Base-by-base conservation (phyloP, 2,797 vertebrate genomes). In the Myoxocephalus aenaeus region DNA sequence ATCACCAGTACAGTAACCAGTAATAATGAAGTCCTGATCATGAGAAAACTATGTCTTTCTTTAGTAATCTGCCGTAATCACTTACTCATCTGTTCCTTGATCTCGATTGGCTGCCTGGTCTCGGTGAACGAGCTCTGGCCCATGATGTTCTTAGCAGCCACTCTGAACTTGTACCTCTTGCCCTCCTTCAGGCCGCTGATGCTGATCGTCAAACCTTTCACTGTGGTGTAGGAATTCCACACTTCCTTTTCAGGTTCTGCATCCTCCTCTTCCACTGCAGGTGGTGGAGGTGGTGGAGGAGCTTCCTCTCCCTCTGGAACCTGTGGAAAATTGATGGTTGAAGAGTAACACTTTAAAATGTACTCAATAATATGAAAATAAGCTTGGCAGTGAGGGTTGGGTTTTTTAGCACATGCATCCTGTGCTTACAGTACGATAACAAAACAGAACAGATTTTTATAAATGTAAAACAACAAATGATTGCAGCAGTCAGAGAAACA, bases 21-120 rank as follows among this genome's bases (percentile, higher is more conserved):
- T 7, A 57, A 32, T 7, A 57, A 17, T 29, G 40, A 42, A 36
- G 4, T 27, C 7, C 20, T 59, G 5, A 54, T 40, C 15, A 34
- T 12, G 14, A 56, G 53, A 54, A 14, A 27, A 54, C 10, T 10
- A 42, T 42, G 12, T 42, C 11, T 42, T 42, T 51, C 10, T 46
- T 51, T 57, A 48, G 11, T 20, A 53, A 56, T 70, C 20, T 20
- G 32, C 34, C 0, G 15, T 58, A 18, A 25, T 2, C 69, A 96
- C 98, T 96, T 96, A 99, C 98, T 89, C 78, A 97, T 96, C 82
- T 99, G 98, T 83, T 99, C 97, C 88, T 99, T 99, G 86, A 99
- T 96, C 93, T 99, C 97, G 65, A 94, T 93, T 2, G 96, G 86
- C 75, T 98, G 96, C 69, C 96, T 95, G 2, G 97, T 93, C 93